phyloP scores from a whole-genome alignment of 2,797 vertebrate genomes.

The Naso thynnoides region DNA sequence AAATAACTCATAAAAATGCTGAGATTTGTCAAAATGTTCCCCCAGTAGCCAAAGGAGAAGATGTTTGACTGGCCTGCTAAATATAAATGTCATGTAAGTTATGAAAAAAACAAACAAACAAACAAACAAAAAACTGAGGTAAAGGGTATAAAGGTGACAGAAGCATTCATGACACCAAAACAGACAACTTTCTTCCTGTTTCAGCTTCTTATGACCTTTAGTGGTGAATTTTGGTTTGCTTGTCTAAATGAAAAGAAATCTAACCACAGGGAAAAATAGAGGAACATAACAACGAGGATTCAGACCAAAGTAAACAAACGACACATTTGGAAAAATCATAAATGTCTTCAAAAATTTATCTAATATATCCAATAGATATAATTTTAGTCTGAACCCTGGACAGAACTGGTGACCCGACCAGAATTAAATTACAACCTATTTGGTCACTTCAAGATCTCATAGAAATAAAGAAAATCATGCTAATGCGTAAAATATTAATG shows the following conservation, averaged over 20 bases:
- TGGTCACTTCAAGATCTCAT: neutral
- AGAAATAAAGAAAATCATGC: neutral
- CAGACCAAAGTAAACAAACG: neutral
- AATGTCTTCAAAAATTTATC: neutral
- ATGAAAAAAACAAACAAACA: no score
- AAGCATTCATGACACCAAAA: no score
- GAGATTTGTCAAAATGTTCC: neutral
- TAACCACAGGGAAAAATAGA: neutral
- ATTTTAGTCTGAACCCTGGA: neutral
- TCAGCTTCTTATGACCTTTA: no score
- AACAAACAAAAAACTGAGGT: neutral
- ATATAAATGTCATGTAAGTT: no score
- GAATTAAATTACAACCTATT: neutral
- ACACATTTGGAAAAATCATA: neutral
- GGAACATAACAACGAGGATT: neutral
- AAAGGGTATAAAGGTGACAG: no score
- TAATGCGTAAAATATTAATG: neutral
- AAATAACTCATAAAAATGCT: no score
- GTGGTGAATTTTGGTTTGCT: no score
- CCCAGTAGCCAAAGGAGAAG: neutral
- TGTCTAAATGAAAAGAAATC: neutral
- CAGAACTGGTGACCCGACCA: neutral
- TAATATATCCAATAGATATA: neutral
- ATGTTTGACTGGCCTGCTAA: neutral
- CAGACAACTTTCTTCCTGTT: no score